phyloP scores from a whole-genome alignment of 2,113 vertebrate genomes.

The Caretta caretta region DNA sequence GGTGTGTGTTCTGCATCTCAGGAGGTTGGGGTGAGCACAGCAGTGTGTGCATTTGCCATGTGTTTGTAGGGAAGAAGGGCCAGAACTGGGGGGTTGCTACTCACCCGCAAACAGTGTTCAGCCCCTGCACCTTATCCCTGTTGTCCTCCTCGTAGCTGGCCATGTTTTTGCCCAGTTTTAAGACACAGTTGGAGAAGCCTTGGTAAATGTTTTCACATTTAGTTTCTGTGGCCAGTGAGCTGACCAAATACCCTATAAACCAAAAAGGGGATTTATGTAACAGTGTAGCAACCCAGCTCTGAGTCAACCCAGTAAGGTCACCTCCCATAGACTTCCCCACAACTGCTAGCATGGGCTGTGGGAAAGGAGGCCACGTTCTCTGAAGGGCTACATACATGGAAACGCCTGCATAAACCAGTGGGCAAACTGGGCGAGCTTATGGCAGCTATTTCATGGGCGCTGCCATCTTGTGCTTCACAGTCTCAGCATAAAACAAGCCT shows the following conservation, averaged over 20 bases:
- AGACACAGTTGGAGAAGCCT: conserved; percentile 81
- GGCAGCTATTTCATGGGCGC: too few relatives aligned
- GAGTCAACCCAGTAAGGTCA: not conserved
- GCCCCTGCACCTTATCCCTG: conserved; percentile 72
- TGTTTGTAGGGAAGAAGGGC: not conserved
- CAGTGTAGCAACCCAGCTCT: not conserved
- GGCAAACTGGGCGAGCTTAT: too few relatives aligned
- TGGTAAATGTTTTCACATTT: conserved; percentile 76
- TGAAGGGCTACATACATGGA: not conserved
- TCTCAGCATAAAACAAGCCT: too few relatives aligned
- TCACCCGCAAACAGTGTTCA: conserved; percentile 77
- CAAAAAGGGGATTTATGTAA: rapidly evolving
- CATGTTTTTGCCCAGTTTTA: conserved; percentile 82
- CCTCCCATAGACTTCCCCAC: not conserved
- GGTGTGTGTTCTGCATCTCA: not conserved
- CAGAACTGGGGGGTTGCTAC: not conserved
- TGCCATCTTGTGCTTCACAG: too few relatives aligned
- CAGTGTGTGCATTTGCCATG: not conserved
- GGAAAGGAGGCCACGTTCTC: not conserved
- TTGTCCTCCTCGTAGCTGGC: conserved; percentile 73
- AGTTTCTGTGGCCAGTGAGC: conserved; percentile 59
- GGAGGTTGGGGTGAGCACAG: not conserved
- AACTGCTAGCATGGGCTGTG: not conserved
- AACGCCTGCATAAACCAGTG: not conserved
- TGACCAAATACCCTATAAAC: conserved; percentile 58